Base-by-base conservation (phyloP, 1,140 invertebrate species). In the Ectropis grisescens region DNA sequence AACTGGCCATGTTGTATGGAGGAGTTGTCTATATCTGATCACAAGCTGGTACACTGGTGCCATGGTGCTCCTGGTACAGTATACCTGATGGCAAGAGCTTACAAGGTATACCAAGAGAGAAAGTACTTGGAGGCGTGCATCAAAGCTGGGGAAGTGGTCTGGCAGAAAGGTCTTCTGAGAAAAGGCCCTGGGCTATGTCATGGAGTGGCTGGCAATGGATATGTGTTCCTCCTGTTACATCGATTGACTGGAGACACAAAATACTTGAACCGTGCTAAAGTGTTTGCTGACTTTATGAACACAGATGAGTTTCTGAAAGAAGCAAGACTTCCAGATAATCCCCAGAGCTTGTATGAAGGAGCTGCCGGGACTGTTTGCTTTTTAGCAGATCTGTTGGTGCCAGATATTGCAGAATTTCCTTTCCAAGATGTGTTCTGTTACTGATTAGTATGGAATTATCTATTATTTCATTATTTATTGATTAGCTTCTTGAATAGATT, bases 101-200 rank as follows among this genome's bases (percentile, higher is more conserved):
- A 91, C 70, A 56, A 90, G 2, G 60, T 89, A 2, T 94, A 88
- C 74, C 87, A 89, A 40, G 92, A 94, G 40, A 67, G 87, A 2
- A 90, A 89, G 57, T 95, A 93, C 66, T 66, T 93, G 6, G 59
- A 88, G 4, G 86, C 91, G 1, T 89, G 90, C 62, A 54, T 89
- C 1, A 84, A 82, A 34, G 89, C 88, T 57, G 90, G 86, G 0
- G 91, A 95, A 41, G 52, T 93, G 7, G 86, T 93, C 0, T 96
- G 93, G 93, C 65, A 86, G 11, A 90, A 88, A 59, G 93, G 93
- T 1, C 75, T 95, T 7, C 68, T 96, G 12, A 88, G 85, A 44
- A 95, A 95, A 82, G 93, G 93, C 0, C 91, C 91, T 19, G 89
- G 89, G 6, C 89, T 95, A 26, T 95, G 93, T 66, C 94, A 96